Evolutionary conservation across 2,113 vertebrate genomes (phyloP), one percentile per base, ranked within the genome.

Genomic region (Platysteira castanea): DNA sequence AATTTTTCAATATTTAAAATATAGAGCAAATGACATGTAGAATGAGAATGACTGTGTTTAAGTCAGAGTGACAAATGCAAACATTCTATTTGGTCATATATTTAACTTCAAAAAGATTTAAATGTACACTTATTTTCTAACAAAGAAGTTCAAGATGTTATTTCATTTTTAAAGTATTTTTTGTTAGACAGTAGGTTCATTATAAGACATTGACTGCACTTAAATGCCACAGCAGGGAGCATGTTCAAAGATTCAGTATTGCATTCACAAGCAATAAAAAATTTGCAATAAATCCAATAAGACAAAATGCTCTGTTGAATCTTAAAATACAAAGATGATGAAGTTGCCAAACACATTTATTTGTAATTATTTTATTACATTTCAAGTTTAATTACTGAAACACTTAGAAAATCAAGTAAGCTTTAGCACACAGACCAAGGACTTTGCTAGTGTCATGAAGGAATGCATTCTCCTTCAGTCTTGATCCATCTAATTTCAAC

Each of bases 71-170:
- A 93, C 93, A 95, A 91, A 93, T 47, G 68, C 81, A 97, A 97
- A 94, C 89, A 91, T 96, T 95, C 84, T 63, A 77, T 94, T 96
- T 96, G 67, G 37, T 92, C 79, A 89, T 26, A 39, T 46, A 64
- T 93, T 97, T 91, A 84, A 6, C 27, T 93, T 95, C 95, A 92
- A 71, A 82, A 92, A 95, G 76, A 97, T 96, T 97, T 95, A 97
- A 97, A 96, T 76, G 61, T 73, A 95, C 57, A 86, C 75, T 97
- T 97, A 91, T 97, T 96, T 97, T 90, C 89, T 95, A 95, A 97
- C 94, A 95, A 96, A 76, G 70, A 95, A 97, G 96, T 90, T 95
- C 65, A 94, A 94, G 91, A 93, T 86, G 53, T 89, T 96, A 94
- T 86, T 97, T 57, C 85, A 81, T 96, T 97, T 97, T 94, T 91